A percentile compares a stretch with the other conserved stretches of the same genome.
These are phyloP conservation scores for Drosophila asahinai DNA, from an alignment of 1,140 invertebrate genomes.

Conservation along the genomic window DNA sequence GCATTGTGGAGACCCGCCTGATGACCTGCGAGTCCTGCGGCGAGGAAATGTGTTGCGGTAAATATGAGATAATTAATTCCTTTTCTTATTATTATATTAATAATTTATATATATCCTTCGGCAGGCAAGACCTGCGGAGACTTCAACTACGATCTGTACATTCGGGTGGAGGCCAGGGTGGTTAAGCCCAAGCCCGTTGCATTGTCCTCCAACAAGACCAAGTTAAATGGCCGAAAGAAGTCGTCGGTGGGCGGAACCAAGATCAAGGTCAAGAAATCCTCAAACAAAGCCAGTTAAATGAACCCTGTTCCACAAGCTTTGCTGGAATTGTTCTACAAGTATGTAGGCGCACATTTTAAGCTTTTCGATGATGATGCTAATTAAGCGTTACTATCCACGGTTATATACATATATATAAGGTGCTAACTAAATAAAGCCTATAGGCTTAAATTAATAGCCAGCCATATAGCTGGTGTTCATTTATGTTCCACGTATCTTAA, in stretches of 20 bases:
- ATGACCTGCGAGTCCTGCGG: conserved; percentile 92
- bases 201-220: conserved; percentile 67
- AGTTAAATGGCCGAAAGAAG: conserved; percentile 85
- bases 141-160: conserved; percentile 86
- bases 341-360: not conserved
- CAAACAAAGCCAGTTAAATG: conserved; percentile 45
- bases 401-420: conserved; percentile 6
- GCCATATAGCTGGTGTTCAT: not conserved
- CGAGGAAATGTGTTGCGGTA: conserved; percentile 93
- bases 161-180: conserved; percentile 80
- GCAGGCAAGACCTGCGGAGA: conserved; percentile 85
- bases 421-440: conserved; percentile 15
- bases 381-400: not conserved
- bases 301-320: not conserved
- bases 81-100: not conserved
- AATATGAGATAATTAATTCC: conserved; percentile 12
- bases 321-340: not conserved
- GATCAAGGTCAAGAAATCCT: conserved; percentile 67
- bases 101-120: conserved; percentile 2
- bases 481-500: not conserved
- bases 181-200: conserved; percentile 68
- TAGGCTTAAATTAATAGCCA: not conserved
- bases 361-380: conserved; percentile 24
- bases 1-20: conserved; percentile 91
- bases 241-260: conserved; percentile 90